These are phyloP conservation scores for Holotrichia oblita DNA, from an alignment of 1,140 invertebrate species.

Conservation along the genomic window DNA sequence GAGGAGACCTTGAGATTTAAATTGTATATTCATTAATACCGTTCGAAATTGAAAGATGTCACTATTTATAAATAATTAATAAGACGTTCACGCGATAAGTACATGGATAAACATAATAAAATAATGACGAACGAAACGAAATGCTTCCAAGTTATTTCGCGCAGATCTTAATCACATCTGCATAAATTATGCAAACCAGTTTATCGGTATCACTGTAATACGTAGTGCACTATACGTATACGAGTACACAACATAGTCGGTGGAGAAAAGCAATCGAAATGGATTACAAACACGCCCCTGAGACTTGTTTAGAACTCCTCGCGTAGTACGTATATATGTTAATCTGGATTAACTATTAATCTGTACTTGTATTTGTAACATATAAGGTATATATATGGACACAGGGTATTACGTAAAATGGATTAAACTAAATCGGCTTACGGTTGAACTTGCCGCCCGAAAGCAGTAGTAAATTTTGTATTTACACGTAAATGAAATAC, in stretches of 20 bases:
- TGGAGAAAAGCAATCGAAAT: neutral
- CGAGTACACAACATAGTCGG: neutral
- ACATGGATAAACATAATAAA: neutral
- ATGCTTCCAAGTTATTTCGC: neutral
- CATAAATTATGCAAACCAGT: neutral
- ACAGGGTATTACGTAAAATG: neutral
- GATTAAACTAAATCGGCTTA: neutral
- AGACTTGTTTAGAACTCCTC: neutral
- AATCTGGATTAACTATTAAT: conserved; percentile 3
- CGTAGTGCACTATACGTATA: neutral
- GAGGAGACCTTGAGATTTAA: too few species aligned
- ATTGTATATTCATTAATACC: too few species aligned
- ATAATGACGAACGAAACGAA: neutral
- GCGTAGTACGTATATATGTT: neutral
- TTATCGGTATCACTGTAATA: neutral
- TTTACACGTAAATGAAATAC: too few species aligned
- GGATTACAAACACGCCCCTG: neutral
- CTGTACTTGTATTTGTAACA: neutral
- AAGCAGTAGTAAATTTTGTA: neutral
- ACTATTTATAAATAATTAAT: neutral
- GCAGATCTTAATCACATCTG: neutral
- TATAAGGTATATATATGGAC: neutral
- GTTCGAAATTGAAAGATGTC: too few species aligned
- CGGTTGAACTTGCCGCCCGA: neutral
- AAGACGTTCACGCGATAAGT: neutral